Base-by-base conservation (phyloP, 1,140 invertebrate species). In the Prorops nasuta region DNA sequence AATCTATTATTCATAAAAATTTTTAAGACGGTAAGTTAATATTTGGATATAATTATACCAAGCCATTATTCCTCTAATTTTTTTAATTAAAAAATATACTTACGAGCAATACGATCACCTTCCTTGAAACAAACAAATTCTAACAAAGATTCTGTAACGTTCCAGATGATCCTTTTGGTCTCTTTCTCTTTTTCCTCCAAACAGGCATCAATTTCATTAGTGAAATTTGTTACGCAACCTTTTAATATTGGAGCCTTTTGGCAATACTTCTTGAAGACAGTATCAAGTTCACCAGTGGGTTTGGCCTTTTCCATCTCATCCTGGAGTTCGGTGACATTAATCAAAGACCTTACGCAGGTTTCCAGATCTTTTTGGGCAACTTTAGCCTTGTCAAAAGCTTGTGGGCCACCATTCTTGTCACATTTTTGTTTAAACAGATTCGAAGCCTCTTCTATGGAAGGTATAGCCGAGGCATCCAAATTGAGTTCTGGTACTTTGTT, bases 61-160 rank as follows among this genome's bases (percentile, higher is more conserved):
- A 44, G 14, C 7, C 19, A 17, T 39, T 22, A 4, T 15, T 3
- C 7, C 39, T 45, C 61, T 65, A 60, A 44, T 24, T 39, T 8
- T 34, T 9, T 44, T 49, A 21, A 19, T 44, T 8, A 18, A 24
- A 17, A 18, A 15, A 36, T 32, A 49, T 52, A 83, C 84, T 80
- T 73, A 89, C 87, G 77, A 2, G 89, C 89, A 60, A 92, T 86
- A 54, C 88, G 82, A 67, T 91, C 88, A 3, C 90, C 90, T 54
- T 90, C 88, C 52, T 88, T 89, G 41, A 77, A 83, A 62, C 90
- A 91, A 15, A 86, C 76, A 58, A 91, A 92, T 22, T 84, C 79
- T 0, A 86, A 60, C 0, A 91, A 58, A 7, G 85, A 82, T 4
- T 85, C 79, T 0, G 84, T 82, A 10, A 90, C 80, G 47, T 86